phyloP scores from a whole-genome alignment of 2,113 vertebrate genomes.

The Acrocephalus kingi region DNA sequence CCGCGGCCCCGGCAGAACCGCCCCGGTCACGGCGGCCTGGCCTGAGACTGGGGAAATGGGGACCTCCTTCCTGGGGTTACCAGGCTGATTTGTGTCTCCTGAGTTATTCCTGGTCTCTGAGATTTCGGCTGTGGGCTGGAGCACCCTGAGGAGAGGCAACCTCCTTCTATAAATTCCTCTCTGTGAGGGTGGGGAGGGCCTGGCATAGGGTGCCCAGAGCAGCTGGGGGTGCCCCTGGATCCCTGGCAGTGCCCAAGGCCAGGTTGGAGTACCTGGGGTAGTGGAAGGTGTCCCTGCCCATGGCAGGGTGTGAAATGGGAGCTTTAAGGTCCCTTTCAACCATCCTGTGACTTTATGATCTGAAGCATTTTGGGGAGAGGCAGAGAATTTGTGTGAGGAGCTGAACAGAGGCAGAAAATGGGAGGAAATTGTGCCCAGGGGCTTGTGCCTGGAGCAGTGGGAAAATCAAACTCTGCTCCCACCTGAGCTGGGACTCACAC shows the following conservation, averaged over 20 bases:
- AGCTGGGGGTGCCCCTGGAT: not conserved
- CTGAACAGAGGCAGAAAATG: not conserved
- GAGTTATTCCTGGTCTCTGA: not conserved
- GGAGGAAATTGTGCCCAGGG: fast-evolving
- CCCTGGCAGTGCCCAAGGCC: not conserved
- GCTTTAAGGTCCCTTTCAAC: not conserved
- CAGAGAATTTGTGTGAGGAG: not conserved
- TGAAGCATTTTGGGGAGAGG: not conserved
- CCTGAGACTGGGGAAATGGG: fast-evolving
- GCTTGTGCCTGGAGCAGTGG: not conserved
- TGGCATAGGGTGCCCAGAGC: not conserved
- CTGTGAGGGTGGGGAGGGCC: fast-evolving
- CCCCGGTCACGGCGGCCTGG: fast-evolving
- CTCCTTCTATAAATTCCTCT: not conserved
- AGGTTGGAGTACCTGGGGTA: fast-evolving
- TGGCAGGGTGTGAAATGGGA: not conserved
- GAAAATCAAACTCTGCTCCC: not conserved
- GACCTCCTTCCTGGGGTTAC: not conserved
- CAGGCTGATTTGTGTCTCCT: not conserved
- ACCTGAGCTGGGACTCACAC: fast-evolving
- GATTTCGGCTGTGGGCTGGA: not conserved
- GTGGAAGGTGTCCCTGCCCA: not conserved
- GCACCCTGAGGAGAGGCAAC: fast-evolving
- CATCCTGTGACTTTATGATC: not conserved
- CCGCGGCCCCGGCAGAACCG: not conserved